phyloP scores from a whole-genome alignment of 2,797 vertebrate species.

The Pogoniulus pusillus region DNA sequence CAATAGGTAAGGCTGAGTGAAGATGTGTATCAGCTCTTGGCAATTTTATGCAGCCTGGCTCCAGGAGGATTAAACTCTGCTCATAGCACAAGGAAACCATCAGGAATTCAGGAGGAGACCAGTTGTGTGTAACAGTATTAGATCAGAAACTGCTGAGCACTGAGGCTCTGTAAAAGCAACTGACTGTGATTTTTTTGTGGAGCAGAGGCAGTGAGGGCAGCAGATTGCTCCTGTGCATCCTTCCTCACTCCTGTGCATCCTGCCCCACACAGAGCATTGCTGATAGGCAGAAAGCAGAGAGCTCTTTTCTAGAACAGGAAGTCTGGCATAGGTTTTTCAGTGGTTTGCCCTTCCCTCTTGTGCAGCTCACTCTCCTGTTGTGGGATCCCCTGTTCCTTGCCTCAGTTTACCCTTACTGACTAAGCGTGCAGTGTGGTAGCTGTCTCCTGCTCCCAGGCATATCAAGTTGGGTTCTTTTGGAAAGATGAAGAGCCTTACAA shows the following conservation, averaged over 20 bases:
- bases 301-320: not conserved
- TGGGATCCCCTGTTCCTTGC: not conserved
- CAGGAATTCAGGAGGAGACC: not conserved
- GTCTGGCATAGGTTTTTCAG: not conserved
- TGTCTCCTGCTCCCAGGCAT: not conserved
- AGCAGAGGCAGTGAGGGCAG: not conserved
- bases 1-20: not conserved
- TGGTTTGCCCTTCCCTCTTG: not conserved
- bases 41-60: not conserved
- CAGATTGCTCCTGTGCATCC: not conserved
- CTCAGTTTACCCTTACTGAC: not conserved
- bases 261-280: not conserved
- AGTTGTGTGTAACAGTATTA: not conserved
- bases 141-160: not conserved
- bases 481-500: not conserved
- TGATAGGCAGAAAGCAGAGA: not conserved
- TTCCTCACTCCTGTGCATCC: not conserved
- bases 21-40: not conserved
- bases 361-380: not conserved
- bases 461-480: not conserved
- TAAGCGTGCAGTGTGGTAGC: not conserved
- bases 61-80: not conserved
- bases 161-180: not conserved
- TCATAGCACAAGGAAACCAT: not conserved
- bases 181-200: not conserved